Evolutionary conservation across 35 echinoderm and acorn worm genomes (phyloP), one percentile per base, ranked within the genome.

Genomic region (Strongylocentrotus purpuratus): DNA sequence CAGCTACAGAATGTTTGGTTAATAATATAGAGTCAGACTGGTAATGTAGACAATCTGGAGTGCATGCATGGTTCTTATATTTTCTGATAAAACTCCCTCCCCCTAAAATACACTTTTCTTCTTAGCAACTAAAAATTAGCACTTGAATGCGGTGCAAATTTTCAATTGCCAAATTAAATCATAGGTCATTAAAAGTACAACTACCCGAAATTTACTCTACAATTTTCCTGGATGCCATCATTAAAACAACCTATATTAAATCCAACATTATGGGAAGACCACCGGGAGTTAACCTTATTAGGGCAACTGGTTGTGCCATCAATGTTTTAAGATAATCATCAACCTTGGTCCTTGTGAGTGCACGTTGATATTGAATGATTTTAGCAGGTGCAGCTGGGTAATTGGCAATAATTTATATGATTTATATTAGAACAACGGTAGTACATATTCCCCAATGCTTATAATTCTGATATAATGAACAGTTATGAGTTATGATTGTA

Each of bases 301-400:
- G 65, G 65, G 5, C 65, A 78, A n/a, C 65, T 78, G 65, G 65
- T 28, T 28, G 65, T 28, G 22, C 65, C 65, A 78, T 78, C 65
- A 78, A 78, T 78, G 65, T 78, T 78, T 78, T n/a, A n/a, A 78
- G 65, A 78, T 78, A 28, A 78, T 78, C 20, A 78, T 78, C 65
- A 78, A n/a, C 65, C 28, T 78, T 78, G 65, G 65, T 78, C 65
- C 65, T 25, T 18, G 20, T 78, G 65, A 78, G 22, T 78, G 20
- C 65, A 28, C 25, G 65, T 28, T 78, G 65, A 78, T 78, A n/a
- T 78, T 78, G 65, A 78, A 78, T 78, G 65, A n/a, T 22, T 78
- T 78, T 22, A 78, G 65, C 65, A 78, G 65, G 65, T 78, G 65
- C 18, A n/a, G 65, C 65, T 78, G 18, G 22, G 65, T 78, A 78